Evolutionary conservation across 2,888 invertebrate species (phyloP).

Genomic region (Limnephilus marmoratus): DNA sequence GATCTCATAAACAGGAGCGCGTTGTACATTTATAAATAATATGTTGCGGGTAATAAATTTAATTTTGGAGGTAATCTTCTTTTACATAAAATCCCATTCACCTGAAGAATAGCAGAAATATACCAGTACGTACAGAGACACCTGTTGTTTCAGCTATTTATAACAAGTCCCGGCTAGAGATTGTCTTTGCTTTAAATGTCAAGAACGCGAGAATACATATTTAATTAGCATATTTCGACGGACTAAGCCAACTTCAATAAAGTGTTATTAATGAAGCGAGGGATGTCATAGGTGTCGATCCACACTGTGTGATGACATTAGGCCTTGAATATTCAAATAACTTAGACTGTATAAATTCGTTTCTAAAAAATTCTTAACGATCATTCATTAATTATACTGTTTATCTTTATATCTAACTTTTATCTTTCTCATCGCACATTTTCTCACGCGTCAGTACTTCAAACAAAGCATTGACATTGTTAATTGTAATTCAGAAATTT

Average conservation of each 20-base stretch:
- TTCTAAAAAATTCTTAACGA: neutral
- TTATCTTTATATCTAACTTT: neutral
- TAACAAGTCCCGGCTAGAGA: conserved; percentile 12
- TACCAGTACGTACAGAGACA: conserved; percentile 9
- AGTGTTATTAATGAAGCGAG: neutral
- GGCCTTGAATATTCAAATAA: conserved; percentile 42
- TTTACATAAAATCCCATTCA: neutral
- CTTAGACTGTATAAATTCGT: neutral
- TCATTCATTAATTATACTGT: neutral
- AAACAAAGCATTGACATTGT: neutral
- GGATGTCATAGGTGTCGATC: conserved; percentile 41
- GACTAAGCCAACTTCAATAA: conserved; percentile 39
- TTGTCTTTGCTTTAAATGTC: conserved; percentile 58
- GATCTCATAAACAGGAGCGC: neutral
- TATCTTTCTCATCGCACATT: neutral
- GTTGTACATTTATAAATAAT: neutral
- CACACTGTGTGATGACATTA: conserved; percentile 18
- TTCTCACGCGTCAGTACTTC: neutral
- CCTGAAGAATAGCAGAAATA: neutral
- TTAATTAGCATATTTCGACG: conserved; percentile 59
- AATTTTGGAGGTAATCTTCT: conserved; percentile 43
- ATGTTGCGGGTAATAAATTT: neutral
- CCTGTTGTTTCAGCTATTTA: conserved; percentile 43
- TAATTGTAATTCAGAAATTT: neutral
- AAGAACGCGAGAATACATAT: conserved; percentile 55